Evolutionary conservation across 2,888 invertebrate genomes (phyloP).

Genomic region (Orchestes rusci): DNA sequence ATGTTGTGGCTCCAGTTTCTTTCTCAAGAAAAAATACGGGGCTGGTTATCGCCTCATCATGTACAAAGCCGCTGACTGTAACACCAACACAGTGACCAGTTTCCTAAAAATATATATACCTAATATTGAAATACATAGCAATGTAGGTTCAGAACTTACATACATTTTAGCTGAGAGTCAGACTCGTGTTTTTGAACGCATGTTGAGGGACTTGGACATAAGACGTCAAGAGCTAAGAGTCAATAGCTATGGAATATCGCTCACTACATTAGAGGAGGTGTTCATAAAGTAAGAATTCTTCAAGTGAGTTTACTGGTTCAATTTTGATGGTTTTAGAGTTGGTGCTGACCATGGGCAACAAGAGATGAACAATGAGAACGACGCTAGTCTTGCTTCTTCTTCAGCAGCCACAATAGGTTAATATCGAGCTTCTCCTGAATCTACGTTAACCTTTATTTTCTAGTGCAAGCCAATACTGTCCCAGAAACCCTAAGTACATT

Average conservation of each 20-base stretch:
- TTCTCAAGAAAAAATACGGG: slow-evolving; percentile 76
- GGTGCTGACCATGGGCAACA: slow-evolving; percentile 36
- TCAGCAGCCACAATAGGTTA: too few relatives aligned
- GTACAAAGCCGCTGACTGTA: slow-evolving; percentile 51
- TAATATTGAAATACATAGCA: slow-evolving; percentile 47
- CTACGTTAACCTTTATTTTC: too few relatives aligned
- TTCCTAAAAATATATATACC: slow-evolving; percentile 60
- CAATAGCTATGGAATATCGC: slow-evolving; percentile 73
- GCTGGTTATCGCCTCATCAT: slow-evolving; percentile 75
- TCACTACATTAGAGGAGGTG: slow-evolving; percentile 88
- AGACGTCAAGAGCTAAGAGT: slow-evolving; percentile 54
- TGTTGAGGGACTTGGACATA: slow-evolving; percentile 62
- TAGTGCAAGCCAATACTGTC: too few relatives aligned
- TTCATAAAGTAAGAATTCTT: slow-evolving; percentile 61
- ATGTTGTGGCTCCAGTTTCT: slow-evolving; percentile 75
- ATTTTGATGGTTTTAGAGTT: slow-evolving; percentile 28
- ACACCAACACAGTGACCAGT: slow-evolving; percentile 48
- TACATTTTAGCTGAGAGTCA: slow-evolving; percentile 60
- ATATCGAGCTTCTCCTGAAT: slow-evolving; percentile 12
- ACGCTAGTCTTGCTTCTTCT: too few relatives aligned
- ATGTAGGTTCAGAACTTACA: slow-evolving; percentile 69
- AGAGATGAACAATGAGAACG: slow-evolving; percentile 26
- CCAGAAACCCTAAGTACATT: too few relatives aligned
- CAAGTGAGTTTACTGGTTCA: not conserved
- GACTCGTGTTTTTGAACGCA: slow-evolving; percentile 55